phyloP scores from a whole-genome alignment of 2,113 vertebrate species.

The Symphodus melops region DNA sequence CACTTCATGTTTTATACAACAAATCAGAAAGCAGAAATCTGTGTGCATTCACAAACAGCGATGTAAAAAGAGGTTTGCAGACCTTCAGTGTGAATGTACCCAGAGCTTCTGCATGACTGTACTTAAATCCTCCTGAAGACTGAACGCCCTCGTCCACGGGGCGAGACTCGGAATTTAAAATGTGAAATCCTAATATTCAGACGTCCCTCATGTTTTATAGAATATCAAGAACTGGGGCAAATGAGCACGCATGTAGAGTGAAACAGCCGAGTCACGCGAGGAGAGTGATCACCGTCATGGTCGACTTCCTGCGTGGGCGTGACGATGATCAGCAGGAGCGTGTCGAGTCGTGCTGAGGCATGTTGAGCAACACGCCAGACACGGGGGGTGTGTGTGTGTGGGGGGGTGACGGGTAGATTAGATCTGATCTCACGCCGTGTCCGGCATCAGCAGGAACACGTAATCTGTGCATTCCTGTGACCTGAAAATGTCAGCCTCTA shows the following conservation, averaged over 20 bases:
- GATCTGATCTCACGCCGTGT: no score
- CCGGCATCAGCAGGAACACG: no score
- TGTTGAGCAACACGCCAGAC: no score
- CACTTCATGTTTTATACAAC: slow-evolving; percentile 31
- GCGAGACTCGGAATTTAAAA: slow-evolving; percentile 10
- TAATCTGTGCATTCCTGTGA: no score
- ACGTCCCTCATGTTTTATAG: slow-evolving; percentile 24
- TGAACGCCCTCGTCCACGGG: background rate
- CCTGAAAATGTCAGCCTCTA: no score
- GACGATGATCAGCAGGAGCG: no score
- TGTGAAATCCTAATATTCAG: slow-evolving; percentile 1
- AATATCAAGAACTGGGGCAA: background rate
- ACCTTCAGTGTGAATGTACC: background rate
- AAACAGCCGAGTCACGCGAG: background rate
- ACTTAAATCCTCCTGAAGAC: background rate
- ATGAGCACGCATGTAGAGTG: background rate
- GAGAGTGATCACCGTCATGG: background rate
- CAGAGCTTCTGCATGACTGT: background rate
- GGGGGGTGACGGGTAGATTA: no score
- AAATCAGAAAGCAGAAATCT: background rate
- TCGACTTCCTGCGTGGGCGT: no score
- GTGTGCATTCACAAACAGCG: background rate
- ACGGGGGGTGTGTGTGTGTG: no score
- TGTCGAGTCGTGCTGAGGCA: no score
- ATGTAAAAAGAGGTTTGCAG: background rate